Evolutionary conservation across 2,113 vertebrate genomes (phyloP).

Genomic region (Hystrix brachyura): DNA sequence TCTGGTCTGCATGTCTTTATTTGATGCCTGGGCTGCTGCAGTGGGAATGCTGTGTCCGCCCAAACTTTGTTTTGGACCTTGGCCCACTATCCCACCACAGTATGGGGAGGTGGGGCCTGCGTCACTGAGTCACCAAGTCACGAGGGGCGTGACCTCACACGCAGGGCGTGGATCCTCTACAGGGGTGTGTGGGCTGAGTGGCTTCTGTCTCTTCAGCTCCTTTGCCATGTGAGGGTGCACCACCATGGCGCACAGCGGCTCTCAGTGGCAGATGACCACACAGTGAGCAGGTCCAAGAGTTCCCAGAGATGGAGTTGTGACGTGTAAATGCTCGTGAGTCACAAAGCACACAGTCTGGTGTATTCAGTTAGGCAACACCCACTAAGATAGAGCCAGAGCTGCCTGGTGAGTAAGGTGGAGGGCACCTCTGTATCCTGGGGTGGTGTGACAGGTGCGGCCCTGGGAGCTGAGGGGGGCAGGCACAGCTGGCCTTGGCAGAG

Average conservation of each 20-base stretch:
- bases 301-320: neutral
- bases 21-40: neutral
- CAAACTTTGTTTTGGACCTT: neutral
- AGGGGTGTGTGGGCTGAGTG: neutral
- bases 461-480: neutral
- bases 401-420: neutral
- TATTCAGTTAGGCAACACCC: neutral
- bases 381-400: neutral
- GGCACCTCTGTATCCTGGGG: neutral
- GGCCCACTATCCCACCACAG: neutral
- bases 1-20: accelerated
- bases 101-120: neutral
- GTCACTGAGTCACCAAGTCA: neutral
- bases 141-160: neutral
- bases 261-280: too few species aligned
- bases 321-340: neutral
- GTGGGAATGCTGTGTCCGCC: neutral
- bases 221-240: neutral
- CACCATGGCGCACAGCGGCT: neutral
- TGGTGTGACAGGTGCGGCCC: neutral
- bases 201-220: neutral
- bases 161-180: neutral
- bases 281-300: neutral
- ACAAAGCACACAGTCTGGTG: neutral
- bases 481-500: neutral